phyloP scores from a whole-genome alignment of 2,113 vertebrate species.

The Potamarius usumacintae region DNA sequence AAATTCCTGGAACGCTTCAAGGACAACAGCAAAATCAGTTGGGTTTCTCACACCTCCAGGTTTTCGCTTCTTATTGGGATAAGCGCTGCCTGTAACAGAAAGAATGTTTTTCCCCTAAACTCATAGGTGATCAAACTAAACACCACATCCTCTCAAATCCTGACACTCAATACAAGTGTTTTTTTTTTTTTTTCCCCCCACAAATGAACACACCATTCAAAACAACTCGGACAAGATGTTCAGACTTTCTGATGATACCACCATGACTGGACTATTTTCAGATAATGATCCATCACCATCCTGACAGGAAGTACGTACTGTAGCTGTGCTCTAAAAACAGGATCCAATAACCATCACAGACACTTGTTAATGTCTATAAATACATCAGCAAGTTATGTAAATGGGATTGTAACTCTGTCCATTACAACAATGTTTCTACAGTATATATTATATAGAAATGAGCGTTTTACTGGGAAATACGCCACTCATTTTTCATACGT shows the following conservation, averaged over 20 bases:
- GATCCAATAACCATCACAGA: background rate
- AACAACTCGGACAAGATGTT: background rate
- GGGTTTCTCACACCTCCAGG: constrained; percentile 54
- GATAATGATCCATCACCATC: background rate
- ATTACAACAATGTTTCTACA: too few relatives aligned
- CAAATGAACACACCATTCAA: background rate
- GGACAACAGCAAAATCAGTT: constrained; percentile 73
- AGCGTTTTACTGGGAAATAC: too few relatives aligned
- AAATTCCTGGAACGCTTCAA: constrained; percentile 71
- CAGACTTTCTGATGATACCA: background rate
- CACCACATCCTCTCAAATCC: background rate
- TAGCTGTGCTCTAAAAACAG: background rate
- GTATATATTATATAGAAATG: too few relatives aligned
- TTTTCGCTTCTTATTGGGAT: constrained; percentile 58
- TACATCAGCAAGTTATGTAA: background rate
- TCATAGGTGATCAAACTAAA: background rate
- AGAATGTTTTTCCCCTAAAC: background rate
- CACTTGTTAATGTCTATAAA: background rate
- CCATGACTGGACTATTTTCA: background rate
- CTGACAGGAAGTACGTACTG: background rate
- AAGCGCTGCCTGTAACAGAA: constrained; percentile 35
- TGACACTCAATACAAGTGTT: background rate
- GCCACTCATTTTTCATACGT: too few relatives aligned
- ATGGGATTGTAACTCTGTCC: too few relatives aligned
- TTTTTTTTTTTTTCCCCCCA: background rate